Conservation (phyloP, 2,888 invertebrate genomes). For the Zaprionus bogoriensis region DNA sequence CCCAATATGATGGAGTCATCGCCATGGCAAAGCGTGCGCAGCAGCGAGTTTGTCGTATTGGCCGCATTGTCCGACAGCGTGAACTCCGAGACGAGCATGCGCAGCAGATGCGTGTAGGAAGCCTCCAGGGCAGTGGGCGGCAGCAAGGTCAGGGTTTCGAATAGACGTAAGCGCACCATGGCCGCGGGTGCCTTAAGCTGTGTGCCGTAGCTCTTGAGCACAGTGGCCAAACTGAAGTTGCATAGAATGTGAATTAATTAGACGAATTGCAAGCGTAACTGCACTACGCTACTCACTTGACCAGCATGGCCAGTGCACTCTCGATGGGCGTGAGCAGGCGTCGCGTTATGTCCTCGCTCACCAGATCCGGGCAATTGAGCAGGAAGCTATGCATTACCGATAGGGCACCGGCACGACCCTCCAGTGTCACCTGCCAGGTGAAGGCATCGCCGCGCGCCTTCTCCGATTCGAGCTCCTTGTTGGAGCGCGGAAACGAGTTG, state of each 20-base stretch:
- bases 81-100: constrained; percentile 97
- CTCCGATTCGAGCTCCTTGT: constrained; percentile 98
- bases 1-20: constrained; percentile 96
- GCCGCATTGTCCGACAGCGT: constrained; percentile 96
- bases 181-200: constrained; percentile 97
- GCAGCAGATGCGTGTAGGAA: constrained; percentile 92
- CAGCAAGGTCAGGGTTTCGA: constrained; percentile 91
- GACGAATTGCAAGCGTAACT: not conserved
- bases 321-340: constrained; percentile 95
- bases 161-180: constrained; percentile 95
- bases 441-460: constrained; percentile 97
- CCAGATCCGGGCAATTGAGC: constrained; percentile 93
- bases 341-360: constrained; percentile 95
- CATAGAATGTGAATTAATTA: too few species aligned
- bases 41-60: constrained; percentile 93
- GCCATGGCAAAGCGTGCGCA: constrained; percentile 92
- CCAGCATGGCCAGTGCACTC: constrained; percentile 96
- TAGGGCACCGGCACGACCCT: constrained; percentile 97
- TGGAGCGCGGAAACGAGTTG: constrained; percentile 98
- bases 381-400: constrained; percentile 97
- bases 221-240: constrained; percentile 92
- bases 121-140: constrained; percentile 92
- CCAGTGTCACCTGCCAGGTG: constrained; percentile 99
- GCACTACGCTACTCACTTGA: constrained; percentile 88
- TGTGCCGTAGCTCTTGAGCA: constrained; percentile 94